phyloP scores from a whole-genome alignment of 2,113 vertebrate species.

The Microcebus tavaratra region DNA sequence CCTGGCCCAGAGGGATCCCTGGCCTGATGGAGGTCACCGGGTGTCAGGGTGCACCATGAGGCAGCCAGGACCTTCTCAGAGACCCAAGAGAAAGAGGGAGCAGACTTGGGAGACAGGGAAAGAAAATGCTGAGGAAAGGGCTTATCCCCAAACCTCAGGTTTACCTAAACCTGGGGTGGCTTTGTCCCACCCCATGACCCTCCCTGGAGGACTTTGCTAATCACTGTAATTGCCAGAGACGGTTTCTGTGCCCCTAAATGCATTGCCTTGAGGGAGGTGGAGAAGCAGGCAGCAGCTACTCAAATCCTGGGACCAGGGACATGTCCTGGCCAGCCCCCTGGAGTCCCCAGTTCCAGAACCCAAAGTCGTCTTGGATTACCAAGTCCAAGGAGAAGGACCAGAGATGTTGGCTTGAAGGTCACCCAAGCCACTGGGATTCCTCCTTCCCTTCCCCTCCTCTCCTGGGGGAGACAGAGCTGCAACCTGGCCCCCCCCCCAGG shows the following conservation, averaged over 20 bases:
- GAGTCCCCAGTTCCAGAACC: neutral
- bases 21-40: accelerated
- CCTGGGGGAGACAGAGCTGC: neutral
- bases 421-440: neutral
- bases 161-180: accelerated
- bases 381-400: neutral
- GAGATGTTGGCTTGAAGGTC: neutral
- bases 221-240: neutral
- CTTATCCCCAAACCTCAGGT: neutral
- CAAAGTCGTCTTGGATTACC: accelerated
- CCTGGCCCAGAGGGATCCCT: accelerated
- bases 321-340: accelerated
- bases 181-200: neutral
- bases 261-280: neutral
- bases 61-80: neutral
- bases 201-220: neutral
- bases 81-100: neutral
- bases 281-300: neutral
- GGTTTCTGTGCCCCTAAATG: neutral
- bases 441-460: neutral
- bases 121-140: neutral
- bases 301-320: accelerated
- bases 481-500: neutral
- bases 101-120: neutral
- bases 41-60: neutral